These are phyloP conservation scores for Cancer borealis DNA, from an alignment of 2,888 invertebrate species.

Conservation along the genomic window DNA sequence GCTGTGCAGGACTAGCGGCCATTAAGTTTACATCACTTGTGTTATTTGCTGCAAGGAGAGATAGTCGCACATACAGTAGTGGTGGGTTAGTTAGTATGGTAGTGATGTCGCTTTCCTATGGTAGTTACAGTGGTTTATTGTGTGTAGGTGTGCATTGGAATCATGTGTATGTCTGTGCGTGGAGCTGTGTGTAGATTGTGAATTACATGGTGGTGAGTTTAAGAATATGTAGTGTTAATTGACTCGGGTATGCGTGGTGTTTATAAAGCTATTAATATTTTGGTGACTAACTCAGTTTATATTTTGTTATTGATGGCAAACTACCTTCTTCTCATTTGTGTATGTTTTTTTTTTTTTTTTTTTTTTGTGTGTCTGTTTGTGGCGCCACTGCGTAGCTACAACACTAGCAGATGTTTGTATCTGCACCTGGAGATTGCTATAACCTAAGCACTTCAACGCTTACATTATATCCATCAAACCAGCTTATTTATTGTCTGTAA, in stretches of 20 bases:
- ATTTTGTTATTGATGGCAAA: too few relatives aligned
- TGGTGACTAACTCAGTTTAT: neutral
- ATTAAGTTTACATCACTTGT: neutral
- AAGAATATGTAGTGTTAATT: neutral
- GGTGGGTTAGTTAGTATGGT: neutral
- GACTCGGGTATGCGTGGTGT: neutral
- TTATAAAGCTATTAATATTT: neutral
- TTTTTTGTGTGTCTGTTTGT: neutral
- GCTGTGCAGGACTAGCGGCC: neutral
- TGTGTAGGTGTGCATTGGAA: neutral
- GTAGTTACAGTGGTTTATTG: neutral
- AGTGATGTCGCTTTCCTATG: neutral
- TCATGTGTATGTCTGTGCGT: neutral
- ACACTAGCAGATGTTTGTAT: neutral
- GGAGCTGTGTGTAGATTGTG: neutral
- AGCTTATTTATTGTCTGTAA: constrained; percentile 1
- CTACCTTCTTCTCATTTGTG: too few relatives aligned
- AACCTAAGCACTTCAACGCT: neutral
- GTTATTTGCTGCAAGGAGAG: neutral
- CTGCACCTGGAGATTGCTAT: neutral
- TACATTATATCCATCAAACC: neutral
- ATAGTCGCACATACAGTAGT: neutral
- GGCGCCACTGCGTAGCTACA: neutral
- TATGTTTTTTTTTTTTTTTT: neutral
- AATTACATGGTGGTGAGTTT: neutral